Evolutionary conservation across 2,888 invertebrate genomes (phyloP).

Genomic region (Thera britannica): DNA sequence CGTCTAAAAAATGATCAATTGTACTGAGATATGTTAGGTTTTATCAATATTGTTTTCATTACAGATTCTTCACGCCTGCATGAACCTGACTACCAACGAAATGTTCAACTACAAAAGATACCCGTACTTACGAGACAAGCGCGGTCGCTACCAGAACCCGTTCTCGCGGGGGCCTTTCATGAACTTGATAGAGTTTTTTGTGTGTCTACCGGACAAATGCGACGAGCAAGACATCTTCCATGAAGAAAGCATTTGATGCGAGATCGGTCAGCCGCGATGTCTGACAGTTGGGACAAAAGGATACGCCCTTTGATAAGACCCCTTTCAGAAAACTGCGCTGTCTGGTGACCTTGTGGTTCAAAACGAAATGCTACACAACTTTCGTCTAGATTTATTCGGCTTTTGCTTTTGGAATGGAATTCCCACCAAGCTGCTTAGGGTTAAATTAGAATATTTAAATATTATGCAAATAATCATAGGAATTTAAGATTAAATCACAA

Average conservation of each 20-base stretch:
- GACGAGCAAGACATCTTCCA: conserved; percentile 90
- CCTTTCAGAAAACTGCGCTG: not conserved
- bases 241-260: conserved; percentile 85
- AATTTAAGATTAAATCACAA: conserved; percentile 8
- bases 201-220: conserved; percentile 92
- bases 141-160: conserved; percentile 95
- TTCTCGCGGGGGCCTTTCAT: conserved; percentile 95
- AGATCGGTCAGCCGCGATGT: conserved; percentile 41
- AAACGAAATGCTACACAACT: not conserved
- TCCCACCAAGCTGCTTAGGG: conserved; percentile 5
- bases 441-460: not conserved
- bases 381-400: not conserved
- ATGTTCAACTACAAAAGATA: conserved; percentile 97
- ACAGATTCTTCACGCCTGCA: conserved; percentile 95
- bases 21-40: too few species aligned
- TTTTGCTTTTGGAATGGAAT: conserved; percentile 8
- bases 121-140: conserved; percentile 94
- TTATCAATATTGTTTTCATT: conserved; percentile 35
- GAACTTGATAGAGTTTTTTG: conserved; percentile 95
- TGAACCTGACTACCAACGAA: conserved; percentile 97
- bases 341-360: conserved; percentile 3
- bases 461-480: not conserved
- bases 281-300: conserved; percentile 38
- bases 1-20: too few species aligned
- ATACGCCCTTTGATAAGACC: conserved; percentile 37